Evolutionary conservation across 2,888 invertebrate species (phyloP), one percentile per base, ranked within the genome.

Genomic region (Metopia argyrocephala): DNA sequence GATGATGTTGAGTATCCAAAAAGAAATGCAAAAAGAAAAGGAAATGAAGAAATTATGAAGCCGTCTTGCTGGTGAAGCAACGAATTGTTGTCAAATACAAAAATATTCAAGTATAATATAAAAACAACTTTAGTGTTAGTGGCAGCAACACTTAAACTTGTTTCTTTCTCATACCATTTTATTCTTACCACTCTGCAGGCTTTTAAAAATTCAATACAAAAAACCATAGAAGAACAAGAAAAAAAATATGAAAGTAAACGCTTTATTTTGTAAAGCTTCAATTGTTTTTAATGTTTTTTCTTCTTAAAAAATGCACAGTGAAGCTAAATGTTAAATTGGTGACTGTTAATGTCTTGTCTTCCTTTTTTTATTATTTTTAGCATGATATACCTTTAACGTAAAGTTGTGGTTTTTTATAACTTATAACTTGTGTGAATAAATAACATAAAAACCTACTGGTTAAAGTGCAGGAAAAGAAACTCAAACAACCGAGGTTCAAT

Each of bases 111-210:
- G 9, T 27, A 31, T 7, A 4, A 31, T 31, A 38, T 7, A 54
- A 12, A 54, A 25, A 20, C 27, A 54, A 45, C 46, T 48, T 38
- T 20, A 62, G 31, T 61, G 52, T 25, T 46, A 21, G 59, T 70
- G 70, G 31, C 59, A 64, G 59, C 45, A 61, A 66, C 56, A 81
- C 61, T 74, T 46, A 74, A 74, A 61, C 76, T 76, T 74, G 73
- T 61, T 59, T n/a, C 28, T 75, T 74, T 66, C 45, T 46, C 38
- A 48, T 27, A 45, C 57, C 20, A 46, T 78, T 69, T 81, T 81
- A 81, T 81, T 70, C 81, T 57, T 57, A 62, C n/a, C n/a, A n/a
- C 28, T 23, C 50, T 75, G 56, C 78, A 81, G 78, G 74, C 78
- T 78, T 81, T 81, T 65, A 70, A 74, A 59, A 50, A 75, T 61